Conservation (phyloP, 1,140 invertebrate species). For the Fopius arisanus region DNA sequence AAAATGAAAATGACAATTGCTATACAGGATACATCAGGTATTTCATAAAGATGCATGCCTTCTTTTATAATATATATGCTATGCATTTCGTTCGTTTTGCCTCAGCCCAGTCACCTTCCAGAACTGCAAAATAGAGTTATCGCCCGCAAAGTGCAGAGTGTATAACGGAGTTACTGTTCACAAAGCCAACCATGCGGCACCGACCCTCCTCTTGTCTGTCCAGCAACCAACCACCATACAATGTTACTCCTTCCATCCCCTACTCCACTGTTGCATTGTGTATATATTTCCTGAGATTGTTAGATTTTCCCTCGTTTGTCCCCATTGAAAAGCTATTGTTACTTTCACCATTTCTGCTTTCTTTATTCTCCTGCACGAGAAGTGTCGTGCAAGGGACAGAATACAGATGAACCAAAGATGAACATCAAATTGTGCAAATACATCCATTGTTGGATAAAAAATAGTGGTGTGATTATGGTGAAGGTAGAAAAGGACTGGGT, state of each 20-base stretch:
- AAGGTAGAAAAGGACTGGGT: background rate
- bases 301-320: background rate
- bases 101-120: background rate
- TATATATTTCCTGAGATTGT: background rate
- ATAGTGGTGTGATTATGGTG: background rate
- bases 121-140: conserved; percentile 53
- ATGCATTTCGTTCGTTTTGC: background rate
- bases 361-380: background rate
- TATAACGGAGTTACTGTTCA: conserved; percentile 58
- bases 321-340: background rate
- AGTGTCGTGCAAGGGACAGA: background rate
- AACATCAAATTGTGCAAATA: background rate
- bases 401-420: background rate
- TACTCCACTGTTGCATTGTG: background rate
- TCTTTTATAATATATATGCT: background rate
- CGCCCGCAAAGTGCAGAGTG: conserved; percentile 60
- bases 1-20: background rate
- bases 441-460: background rate
- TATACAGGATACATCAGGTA: background rate
- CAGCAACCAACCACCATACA: conserved; percentile 39
- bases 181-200: conserved; percentile 43
- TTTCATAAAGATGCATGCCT: background rate
- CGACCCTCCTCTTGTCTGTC: conserved; percentile 30
- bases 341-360: background rate
- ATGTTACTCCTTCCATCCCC: background rate